Evolutionary conservation across 2,797 vertebrate genomes (phyloP).

Genomic region (Petrocephalus sullivani): DNA sequence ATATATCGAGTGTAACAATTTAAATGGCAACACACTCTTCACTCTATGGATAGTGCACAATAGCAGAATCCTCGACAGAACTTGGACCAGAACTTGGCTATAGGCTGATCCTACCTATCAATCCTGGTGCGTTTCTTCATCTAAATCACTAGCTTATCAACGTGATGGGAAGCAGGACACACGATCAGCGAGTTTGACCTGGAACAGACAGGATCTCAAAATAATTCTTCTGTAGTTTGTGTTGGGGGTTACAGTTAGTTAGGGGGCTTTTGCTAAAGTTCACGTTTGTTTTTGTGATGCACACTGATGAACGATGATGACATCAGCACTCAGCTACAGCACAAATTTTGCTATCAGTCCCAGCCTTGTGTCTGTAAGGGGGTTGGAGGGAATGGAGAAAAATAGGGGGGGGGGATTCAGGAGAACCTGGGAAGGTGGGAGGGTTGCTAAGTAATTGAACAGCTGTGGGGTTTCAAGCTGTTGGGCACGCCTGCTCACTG

Average conservation of each 20-base stretch:
- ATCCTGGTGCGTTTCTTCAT: neutral
- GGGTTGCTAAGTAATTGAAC: neutral
- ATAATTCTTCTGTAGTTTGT: neutral
- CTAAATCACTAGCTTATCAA: neutral
- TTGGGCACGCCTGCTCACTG: neutral
- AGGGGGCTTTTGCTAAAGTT: neutral
- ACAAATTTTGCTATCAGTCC: neutral
- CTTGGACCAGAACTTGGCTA: neutral
- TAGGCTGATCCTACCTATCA: neutral
- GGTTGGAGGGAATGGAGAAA: neutral
- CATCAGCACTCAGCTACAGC: neutral
- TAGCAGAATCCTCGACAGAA: neutral
- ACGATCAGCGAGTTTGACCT: neutral
- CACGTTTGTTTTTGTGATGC: neutral
- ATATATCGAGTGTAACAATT: neutral
- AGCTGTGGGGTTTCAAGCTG: constrained; percentile 7
- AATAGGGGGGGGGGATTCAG: neutral
- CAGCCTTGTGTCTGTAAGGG: neutral
- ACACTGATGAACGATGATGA: neutral
- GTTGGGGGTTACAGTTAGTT: neutral
- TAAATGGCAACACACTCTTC: neutral
- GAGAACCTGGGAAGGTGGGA: neutral
- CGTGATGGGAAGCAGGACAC: neutral
- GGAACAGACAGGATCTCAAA: neutral
- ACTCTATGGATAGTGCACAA: neutral